Base-by-base conservation (phyloP, 2,113 vertebrate genomes). In the Oncorhynchus tshawytscha region DNA sequence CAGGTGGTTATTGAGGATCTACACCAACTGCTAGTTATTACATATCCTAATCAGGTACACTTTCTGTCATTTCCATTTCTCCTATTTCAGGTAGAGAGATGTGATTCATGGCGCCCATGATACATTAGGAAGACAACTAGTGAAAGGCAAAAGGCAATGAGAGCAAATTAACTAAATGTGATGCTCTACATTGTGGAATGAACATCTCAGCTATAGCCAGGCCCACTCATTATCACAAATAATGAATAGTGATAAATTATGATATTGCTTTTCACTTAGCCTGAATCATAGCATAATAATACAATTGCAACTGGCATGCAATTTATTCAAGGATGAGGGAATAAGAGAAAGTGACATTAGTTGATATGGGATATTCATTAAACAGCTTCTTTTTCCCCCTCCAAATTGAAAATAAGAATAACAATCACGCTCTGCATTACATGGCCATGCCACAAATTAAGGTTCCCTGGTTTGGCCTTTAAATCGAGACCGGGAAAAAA, bases 361-460 rank as follows among this genome's bases (percentile, higher is more conserved):
- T 69, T 71, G 75, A 73, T 78, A 71, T 71, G 60, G 70, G 72
- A 74, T 72, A 73, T 82, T 82, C 76, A 78, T 82, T 82, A 78
- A 70, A 71, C 54, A 45, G n/a, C 73, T 66, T 65, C 29, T 80
- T 22, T 76, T 71, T 73, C 84, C 81, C 68, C 31, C 54, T 60
- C 68, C 75, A 88, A 78, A 85, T 83, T 86, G 80, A 86, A 88
- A 87, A 80, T 76, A 72, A 73, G 78, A 78, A 80, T 60, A 76
- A 74, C 77, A 81, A 75, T 77, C 73, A 70, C 34, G 49, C 67
- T 45, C 66, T 18, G 12, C n/a, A 67, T 51, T 12, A 68, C 31
- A 24, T 6, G 16, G 18, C 67, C 76, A 66, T 62, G 72, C 71
- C 24, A 12, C 7, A 51, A 81, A 81, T 71, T 49, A 74, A 49